Base-by-base conservation (phyloP, 1,140 invertebrate species). In the Macrobrachium nipponense region DNA sequence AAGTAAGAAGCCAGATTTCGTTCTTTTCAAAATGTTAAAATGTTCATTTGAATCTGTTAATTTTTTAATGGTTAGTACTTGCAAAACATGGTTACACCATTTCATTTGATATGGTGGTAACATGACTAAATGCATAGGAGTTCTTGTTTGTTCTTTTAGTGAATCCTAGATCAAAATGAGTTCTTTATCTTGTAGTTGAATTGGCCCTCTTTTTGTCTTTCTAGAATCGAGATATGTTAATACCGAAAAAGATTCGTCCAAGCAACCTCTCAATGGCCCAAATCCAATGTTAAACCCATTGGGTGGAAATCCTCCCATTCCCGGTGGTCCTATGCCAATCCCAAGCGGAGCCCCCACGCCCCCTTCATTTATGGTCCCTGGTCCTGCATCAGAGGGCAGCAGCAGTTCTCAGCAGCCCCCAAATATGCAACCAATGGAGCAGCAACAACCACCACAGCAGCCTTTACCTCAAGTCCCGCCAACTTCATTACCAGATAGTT, bases 191-290 rank as follows among this genome's bases (percentile, higher is more conserved):
- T 51, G 4, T 12, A 27, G 20, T 70, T 36, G 66, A 36, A 36
- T 0, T 23, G 12, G 66, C 23, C 66, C 0, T 23, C 7, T 0
- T n/a, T 70, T 23, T 36, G 12, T 70, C 66, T 23, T 6, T 36
- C 36, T 66, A 80, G 78, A 66, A 36, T 51, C 78, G 20, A 62
- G 78, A 62, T 80, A 80, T 23, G 78, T 80, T n/a, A 80, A 80
- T 44, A 62, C 78, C 14, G 59, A 66, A 17, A 66, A 80, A 36
- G 78, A 60, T 14, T 66, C 36, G 18, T 58, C 73, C 64, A 60
- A 80, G 76, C 78, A 64, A 62, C 61, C 66, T 20, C 43, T 61
- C 14, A 23, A 60, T 80, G 60, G 66, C 4, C 78, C 64, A 20
- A 62, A 80, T 62, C 78, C 17, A 11, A 17, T 59, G 61, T 44